These are phyloP conservation scores for Protonemura montana DNA, from an alignment of 2,888 invertebrate genomes.

Conservation along the genomic window DNA sequence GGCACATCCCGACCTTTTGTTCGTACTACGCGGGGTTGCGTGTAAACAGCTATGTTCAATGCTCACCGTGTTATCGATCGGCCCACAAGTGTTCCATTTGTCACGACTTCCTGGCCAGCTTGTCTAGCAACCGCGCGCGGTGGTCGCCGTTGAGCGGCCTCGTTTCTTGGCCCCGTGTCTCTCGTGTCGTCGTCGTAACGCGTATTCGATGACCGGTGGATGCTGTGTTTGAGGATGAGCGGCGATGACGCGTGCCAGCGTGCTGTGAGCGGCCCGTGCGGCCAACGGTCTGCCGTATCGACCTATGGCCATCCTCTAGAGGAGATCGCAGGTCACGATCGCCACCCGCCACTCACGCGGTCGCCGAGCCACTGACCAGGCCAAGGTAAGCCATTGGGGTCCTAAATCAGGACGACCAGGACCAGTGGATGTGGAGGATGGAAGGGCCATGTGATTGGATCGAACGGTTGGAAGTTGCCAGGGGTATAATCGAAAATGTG, in stretches of 20 bases:
- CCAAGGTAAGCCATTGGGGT: background rate
- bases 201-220: background rate
- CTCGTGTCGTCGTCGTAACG: background rate
- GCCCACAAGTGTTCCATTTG: constrained; percentile 4
- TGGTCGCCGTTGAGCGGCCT: background rate
- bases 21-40: background rate
- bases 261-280: background rate
- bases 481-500: too few species aligned
- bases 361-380: background rate
- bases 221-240: background rate
- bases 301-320: background rate
- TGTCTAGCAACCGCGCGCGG: background rate
- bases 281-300: background rate
- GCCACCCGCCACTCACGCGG: background rate
- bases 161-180: background rate
- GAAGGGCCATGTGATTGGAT: too few species aligned
- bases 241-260: background rate
- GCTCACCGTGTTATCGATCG: background rate
- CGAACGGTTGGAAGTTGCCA: too few species aligned
- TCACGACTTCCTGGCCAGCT: background rate
- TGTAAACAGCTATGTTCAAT: background rate
- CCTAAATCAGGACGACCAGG: background rate
- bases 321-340: background rate
- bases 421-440: too few species aligned
- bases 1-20: background rate